Base-by-base conservation (phyloP, 2,888 invertebrate species). In the Gisinianus flammeolus region DNA sequence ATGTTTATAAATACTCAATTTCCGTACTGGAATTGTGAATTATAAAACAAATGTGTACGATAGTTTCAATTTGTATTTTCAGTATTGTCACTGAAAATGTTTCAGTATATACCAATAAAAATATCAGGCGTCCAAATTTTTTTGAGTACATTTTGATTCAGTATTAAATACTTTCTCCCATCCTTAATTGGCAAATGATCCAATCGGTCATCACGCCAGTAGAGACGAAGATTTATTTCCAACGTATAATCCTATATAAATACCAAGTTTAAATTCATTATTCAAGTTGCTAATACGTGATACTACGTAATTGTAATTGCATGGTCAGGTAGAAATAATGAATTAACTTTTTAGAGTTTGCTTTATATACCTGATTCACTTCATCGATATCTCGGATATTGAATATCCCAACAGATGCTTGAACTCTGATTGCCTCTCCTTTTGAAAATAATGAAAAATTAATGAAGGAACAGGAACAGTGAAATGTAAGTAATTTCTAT, bases 351-450 rank as follows among this genome's bases (percentile, higher is more conserved):
- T 54, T 12, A 8, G n/a, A 54, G 5, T 54, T 8, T 19, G n/a
- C 16, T 54, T 54, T 19, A 54, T n/a, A 81, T 78, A 83, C 83
- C 83, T 81, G 81, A 58, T 76, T 81, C 22, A 82, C 74, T 66
- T 84, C 84, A 67, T 83, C 83, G 76, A 84, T 84, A 77, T 84
- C 84, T 72, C 84, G 81, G 68, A 84, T 81, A 62, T 84, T 82
- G 80, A 84, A 81, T 62, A 84, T 83, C 58, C 82, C 77, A 16
- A 84, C 81, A 28, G 81, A 80, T 62, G 81, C 76, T 74, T 83
- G 82, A 54, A 84, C 84, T 54, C 79, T 62, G 10, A 81, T 81
- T 28, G 84, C 75, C 10, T 78, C 79, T 77, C 81, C 84, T 83
- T 58, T 58, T 1, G 22, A 58, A 58, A 58, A 58, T 22, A 58